Conservation (phyloP, 2,797 vertebrate genomes). For the Anguilla pacifica region DNA sequence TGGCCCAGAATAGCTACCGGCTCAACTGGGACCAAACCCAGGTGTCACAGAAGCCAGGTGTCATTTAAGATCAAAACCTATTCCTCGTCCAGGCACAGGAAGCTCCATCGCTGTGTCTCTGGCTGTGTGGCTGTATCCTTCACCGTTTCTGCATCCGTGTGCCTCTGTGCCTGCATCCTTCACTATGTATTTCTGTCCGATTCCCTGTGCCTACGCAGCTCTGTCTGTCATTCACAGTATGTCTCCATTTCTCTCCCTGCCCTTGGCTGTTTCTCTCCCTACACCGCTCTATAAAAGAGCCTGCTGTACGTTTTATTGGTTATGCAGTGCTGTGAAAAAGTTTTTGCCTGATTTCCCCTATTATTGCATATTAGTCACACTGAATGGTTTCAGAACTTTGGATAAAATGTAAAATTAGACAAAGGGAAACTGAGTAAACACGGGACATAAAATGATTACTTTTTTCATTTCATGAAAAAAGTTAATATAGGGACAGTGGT, state of each 20-base stretch:
- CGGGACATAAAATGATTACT: too few relatives aligned
- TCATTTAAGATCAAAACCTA: background rate
- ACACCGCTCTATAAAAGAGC: background rate
- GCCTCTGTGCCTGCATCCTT: background rate
- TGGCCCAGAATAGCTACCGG: background rate
- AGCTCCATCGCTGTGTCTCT: background rate
- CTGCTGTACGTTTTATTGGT: background rate
- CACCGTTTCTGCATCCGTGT: background rate
- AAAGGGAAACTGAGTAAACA: too few relatives aligned
- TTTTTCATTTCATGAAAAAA: too few relatives aligned
- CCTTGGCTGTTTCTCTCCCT: background rate
- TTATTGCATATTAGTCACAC: too few relatives aligned
- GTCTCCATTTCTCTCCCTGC: background rate
- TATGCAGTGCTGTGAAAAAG: background rate
- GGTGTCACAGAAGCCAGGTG: background rate
- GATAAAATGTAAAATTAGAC: too few relatives aligned
- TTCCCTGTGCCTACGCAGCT: background rate
- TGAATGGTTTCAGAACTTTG: too few relatives aligned
- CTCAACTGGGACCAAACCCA: background rate
- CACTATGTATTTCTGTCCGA: background rate
- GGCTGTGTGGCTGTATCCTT: background rate
- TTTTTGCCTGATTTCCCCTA: too few relatives aligned
- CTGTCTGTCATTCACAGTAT: background rate
- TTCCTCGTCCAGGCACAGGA: background rate
- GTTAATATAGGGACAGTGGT: too few relatives aligned